phyloP scores from a whole-genome alignment of 2,113 vertebrate species.

The Saimiri boliviensis region DNA sequence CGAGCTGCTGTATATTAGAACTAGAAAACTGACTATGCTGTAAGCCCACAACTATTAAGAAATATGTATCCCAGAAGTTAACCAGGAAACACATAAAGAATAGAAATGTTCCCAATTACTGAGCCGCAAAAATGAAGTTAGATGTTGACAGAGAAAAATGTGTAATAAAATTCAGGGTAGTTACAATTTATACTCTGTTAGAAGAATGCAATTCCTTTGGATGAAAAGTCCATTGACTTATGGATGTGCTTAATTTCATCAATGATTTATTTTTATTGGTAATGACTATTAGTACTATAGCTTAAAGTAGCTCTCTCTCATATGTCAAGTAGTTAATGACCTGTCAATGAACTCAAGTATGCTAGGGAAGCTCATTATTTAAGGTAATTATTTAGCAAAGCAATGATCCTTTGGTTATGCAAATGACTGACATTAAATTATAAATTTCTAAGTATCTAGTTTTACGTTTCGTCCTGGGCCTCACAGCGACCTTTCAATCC shows the following conservation, averaged over 20 bases:
- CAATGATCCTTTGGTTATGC: conserved; percentile 35
- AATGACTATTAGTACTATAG: conserved; percentile 29
- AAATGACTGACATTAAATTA: conserved; percentile 53
- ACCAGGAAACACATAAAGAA: conserved; percentile 54
- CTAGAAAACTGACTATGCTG: conserved; percentile 28
- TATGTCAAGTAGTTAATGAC: conserved; percentile 56
- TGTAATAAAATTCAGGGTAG: conserved; percentile 29
- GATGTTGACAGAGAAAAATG: neutral
- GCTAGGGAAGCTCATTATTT: conserved; percentile 52
- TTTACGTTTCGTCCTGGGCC: neutral
- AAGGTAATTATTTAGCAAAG: conserved; percentile 70
- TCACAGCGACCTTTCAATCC: conserved; percentile 38
- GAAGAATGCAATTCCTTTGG: conserved; percentile 13
- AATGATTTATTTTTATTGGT: conserved; percentile 64
- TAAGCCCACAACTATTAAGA: conserved; percentile 44
- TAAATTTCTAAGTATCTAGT: neutral
- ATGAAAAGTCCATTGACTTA: neutral
- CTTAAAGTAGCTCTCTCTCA: conserved; percentile 31
- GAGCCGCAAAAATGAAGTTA: conserved; percentile 41
- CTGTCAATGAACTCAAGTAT: conserved; percentile 64
- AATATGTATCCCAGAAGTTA: conserved; percentile 51
- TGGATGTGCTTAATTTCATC: conserved; percentile 38
- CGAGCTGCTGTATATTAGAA: neutral
- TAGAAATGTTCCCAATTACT: conserved; percentile 39
- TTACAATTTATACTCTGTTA: conserved; percentile 38